These are phyloP conservation scores for Leptinotarsa texana DNA, from an alignment of 1,140 invertebrate genomes.

Conservation along the genomic window DNA sequence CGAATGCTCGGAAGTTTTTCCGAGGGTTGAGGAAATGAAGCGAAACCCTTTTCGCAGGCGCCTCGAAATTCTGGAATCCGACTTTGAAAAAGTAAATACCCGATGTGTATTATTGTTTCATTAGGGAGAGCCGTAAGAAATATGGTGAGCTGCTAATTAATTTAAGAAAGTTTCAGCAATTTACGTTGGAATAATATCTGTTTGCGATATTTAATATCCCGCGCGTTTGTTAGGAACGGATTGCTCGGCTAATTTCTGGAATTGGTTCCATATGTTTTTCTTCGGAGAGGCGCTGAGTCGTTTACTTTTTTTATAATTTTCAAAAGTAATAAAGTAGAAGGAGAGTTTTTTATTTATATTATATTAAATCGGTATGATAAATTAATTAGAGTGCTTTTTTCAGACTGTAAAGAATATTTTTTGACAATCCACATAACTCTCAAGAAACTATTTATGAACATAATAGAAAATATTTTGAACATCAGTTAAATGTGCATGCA, in stretches of 20 bases:
- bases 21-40: constrained; percentile 46
- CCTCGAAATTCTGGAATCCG: constrained; percentile 17
- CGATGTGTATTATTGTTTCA: constrained; percentile 52
- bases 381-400: no score
- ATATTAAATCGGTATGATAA: no score
- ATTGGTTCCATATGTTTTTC: constrained; percentile 16
- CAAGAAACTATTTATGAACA: no score
- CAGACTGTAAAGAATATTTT: no score
- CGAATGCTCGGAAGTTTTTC: constrained; percentile 48
- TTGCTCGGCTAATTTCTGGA: constrained; percentile 12
- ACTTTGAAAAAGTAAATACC: constrained; percentile 48
- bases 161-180: constrained; percentile 47
- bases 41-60: constrained; percentile 47
- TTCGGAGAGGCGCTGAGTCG: neutral
- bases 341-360: no score
- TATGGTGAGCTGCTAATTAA: constrained; percentile 49
- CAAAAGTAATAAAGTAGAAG: neutral
- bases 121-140: constrained; percentile 48
- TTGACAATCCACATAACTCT: no score
- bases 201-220: constrained; percentile 41
- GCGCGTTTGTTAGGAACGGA: constrained; percentile 7
- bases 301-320: neutral
- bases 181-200: constrained; percentile 46
- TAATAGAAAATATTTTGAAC: no score
- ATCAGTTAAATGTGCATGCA: no score